These are phyloP conservation scores for Lasiommata megera DNA, from an alignment of 2,888 invertebrate genomes.

Conservation along the genomic window DNA sequence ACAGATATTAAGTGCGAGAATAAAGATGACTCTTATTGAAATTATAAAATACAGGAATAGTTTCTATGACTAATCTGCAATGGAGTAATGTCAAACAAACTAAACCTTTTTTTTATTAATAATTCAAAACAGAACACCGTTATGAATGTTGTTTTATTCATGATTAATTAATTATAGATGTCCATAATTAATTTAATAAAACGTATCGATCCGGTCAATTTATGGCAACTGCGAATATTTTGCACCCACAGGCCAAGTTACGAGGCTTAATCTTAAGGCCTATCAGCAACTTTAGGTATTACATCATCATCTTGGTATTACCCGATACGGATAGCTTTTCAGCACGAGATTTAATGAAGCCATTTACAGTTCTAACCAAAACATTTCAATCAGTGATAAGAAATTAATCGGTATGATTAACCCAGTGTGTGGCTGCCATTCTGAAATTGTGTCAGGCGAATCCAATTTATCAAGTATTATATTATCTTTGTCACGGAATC, in stretches of 20 bases:
- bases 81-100: too few species aligned
- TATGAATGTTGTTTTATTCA: background rate
- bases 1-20: too few species aligned
- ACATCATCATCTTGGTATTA: slow-evolving; percentile 21
- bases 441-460: too few species aligned
- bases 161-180: background rate
- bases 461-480: too few species aligned
- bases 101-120: too few species aligned
- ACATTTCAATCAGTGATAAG: too few species aligned
- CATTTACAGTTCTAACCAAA: background rate
- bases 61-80: too few species aligned
- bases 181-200: slow-evolving; percentile 1
- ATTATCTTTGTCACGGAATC: too few species aligned
- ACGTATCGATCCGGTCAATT: background rate
- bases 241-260: slow-evolving; percentile 3
- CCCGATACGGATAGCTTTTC: slow-evolving; percentile 18
- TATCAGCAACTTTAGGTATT: slow-evolving; percentile 15
- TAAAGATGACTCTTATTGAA: too few species aligned
- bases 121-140: background rate
- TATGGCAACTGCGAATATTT: slow-evolving; percentile 1
- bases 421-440: too few species aligned
- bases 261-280: slow-evolving; percentile 3
- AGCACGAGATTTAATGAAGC: background rate
- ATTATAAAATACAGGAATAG: too few species aligned
- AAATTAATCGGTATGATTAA: too few species aligned